Percentiles rank a stretch among this genome's conserved stretches.
These are phyloP conservation scores for Alloscopus bannaensis DNA, from an alignment of 2,888 invertebrate genomes.

Conservation along the genomic window DNA sequence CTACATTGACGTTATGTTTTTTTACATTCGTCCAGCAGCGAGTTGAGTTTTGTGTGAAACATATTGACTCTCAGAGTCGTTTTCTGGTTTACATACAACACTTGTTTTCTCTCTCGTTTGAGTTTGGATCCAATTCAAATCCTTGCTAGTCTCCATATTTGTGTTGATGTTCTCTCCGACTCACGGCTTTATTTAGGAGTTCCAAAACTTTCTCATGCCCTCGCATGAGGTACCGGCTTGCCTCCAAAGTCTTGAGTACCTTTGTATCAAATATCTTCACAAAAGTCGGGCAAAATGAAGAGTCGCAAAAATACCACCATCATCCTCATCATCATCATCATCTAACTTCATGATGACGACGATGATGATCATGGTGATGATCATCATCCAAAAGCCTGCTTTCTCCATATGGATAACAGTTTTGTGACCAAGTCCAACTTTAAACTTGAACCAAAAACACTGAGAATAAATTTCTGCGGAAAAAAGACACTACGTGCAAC, in stretches of 20 bases:
- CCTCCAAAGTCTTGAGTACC: constrained; percentile 44
- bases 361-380: too few species aligned
- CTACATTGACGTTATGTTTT: neutral
- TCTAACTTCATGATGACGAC: neutral
- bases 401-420: too few species aligned
- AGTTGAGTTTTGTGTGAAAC: constrained; percentile 41
- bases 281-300: neutral
- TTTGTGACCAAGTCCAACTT: constrained; percentile 18
- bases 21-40: constrained; percentile 11
- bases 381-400: too few species aligned
- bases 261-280: constrained; percentile 31
- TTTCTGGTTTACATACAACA: constrained; percentile 37
- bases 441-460: too few species aligned
- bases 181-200: neutral
- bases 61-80: constrained; percentile 54
- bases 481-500: too few species aligned
- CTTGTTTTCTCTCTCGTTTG: constrained; percentile 27
- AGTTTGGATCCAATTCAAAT: constrained; percentile 58
- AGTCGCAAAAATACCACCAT: neutral
- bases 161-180: constrained; percentile 29
- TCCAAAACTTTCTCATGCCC: neutral
- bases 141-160: constrained; percentile 24
- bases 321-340: constrained; percentile 16
- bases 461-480: too few species aligned
- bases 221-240: constrained; percentile 60